phyloP scores from a whole-genome alignment of 2,113 vertebrate genomes.

The Platichthys stellatus region DNA sequence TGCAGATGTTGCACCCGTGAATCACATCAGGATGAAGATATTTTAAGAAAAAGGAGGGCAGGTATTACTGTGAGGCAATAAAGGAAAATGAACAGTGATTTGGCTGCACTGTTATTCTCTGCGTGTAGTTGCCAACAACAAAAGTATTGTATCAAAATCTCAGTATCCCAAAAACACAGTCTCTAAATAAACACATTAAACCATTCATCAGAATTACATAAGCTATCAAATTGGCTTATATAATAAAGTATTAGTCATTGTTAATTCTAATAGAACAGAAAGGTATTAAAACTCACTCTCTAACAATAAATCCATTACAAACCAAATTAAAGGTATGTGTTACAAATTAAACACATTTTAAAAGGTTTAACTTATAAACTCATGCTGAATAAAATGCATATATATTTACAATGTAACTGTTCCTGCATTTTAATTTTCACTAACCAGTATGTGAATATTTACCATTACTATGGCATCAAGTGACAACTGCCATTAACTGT shows the following conservation, averaged over 20 bases:
- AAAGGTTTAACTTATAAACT: too few species aligned
- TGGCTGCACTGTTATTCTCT: not conserved
- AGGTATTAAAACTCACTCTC: not conserved
- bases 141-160: not conserved
- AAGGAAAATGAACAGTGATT: not conserved
- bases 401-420: too few species aligned
- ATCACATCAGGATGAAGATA: too few species aligned
- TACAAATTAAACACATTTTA: not conserved
- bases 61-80: not conserved
- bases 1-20: not conserved
- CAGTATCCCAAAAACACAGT: not conserved
- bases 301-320: not conserved
- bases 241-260: not conserved
- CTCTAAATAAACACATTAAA: slow-evolving; percentile 1
- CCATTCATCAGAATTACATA: not conserved
- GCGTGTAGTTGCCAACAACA: not conserved
- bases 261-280: not conserved
- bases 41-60: not conserved
- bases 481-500: not conserved
- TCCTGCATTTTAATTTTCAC: too few species aligned
- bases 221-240: not conserved
- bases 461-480: not conserved
- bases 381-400: too few species aligned
- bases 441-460: not conserved
- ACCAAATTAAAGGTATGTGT: not conserved